Conservation (phyloP, 2,797 vertebrate species). For the Calcarius lapponicus region DNA sequence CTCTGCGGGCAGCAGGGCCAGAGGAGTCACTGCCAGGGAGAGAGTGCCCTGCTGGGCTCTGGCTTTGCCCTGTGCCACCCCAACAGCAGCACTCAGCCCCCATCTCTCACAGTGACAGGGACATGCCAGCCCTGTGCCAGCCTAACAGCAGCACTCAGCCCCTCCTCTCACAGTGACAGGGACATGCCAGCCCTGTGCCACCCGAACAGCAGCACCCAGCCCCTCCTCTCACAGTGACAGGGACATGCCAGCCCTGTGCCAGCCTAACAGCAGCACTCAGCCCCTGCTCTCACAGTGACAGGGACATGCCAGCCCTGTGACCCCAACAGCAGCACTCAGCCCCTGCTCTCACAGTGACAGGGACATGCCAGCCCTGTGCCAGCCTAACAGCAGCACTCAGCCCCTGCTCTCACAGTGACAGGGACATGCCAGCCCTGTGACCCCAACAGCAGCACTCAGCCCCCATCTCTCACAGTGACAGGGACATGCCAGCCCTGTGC, state of each 20-base stretch:
- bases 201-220: not conserved
- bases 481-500: accelerated
- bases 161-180: not conserved
- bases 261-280: too few species aligned
- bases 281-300: not conserved
- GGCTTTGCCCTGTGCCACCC: not conserved
- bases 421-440: not conserved
- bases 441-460: too few species aligned
- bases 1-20: not conserved
- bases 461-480: accelerated
- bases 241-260: not conserved
- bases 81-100: too few species aligned
- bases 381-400: not conserved
- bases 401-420: not conserved
- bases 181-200: too few species aligned
- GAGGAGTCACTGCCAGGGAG: not conserved
- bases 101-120: too few species aligned
- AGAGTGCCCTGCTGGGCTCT: not conserved
- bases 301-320: accelerated
- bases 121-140: accelerated
- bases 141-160: not conserved
- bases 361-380: not conserved
- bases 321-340: not conserved
- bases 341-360: not conserved
- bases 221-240: not conserved